These are phyloP conservation scores for Gulo gulo DNA, from an alignment of 2,113 vertebrate species.

Conservation along the genomic window DNA sequence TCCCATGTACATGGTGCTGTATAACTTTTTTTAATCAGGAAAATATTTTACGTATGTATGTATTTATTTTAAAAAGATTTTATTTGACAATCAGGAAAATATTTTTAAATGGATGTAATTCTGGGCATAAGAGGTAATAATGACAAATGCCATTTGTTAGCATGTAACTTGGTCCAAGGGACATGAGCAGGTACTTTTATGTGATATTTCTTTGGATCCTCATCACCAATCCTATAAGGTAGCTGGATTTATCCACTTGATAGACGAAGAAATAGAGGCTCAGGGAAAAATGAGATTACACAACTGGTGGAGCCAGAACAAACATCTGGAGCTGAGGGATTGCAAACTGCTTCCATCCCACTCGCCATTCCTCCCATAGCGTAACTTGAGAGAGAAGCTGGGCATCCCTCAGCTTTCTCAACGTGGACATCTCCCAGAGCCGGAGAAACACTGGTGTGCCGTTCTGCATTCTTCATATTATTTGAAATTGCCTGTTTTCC, in stretches of 20 bases:
- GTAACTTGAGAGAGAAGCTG: not conserved
- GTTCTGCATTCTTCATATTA: not conserved
- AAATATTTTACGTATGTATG: not conserved
- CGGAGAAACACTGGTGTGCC: not conserved
- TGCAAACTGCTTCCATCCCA: not conserved
- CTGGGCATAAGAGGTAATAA: not conserved
- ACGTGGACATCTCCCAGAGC: not conserved
- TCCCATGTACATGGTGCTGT: not conserved
- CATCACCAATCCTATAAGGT: not conserved
- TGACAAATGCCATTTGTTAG: not conserved
- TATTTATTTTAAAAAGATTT: no score
- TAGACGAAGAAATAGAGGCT: conserved; percentile 12
- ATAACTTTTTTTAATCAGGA: not conserved
- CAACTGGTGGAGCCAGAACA: not conserved
- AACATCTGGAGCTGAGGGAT: not conserved
- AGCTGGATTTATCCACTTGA: not conserved
- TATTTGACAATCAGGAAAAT: not conserved
- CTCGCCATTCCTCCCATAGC: not conserved
- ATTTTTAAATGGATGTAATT: not conserved
- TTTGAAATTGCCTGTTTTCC: not conserved
- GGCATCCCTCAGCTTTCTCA: not conserved
- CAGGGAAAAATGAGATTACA: not conserved
- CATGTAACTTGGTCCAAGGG: not conserved
- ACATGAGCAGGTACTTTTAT: not conserved
- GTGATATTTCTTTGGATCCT: not conserved